Evolutionary conservation across 2,888 invertebrate genomes (phyloP).

Genomic region (Hoplodrina ambigua): DNA sequence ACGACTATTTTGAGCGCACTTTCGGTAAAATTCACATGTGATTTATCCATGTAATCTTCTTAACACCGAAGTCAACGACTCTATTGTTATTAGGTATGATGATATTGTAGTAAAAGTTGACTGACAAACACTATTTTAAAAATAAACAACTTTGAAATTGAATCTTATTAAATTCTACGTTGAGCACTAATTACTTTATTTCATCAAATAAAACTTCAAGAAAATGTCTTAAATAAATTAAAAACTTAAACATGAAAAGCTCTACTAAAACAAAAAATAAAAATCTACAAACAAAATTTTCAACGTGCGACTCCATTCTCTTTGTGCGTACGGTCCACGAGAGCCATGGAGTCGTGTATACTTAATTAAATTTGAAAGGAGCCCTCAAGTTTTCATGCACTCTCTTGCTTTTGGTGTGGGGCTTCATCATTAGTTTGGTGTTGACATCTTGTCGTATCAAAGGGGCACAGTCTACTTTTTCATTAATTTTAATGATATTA

Average conservation of each 20-base stretch:
- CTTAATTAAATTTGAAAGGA: slow-evolving; percentile 58
- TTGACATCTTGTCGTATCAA: slow-evolving; percentile 47
- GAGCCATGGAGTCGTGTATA: slow-evolving; percentile 31
- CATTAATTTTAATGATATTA: slow-evolving; percentile 65
- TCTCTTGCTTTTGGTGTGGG: slow-evolving; percentile 23
- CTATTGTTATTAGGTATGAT: no score
- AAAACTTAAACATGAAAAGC: slow-evolving; percentile 3
- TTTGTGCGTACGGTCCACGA: slow-evolving; percentile 19
- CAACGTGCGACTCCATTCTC: slow-evolving; percentile 24
- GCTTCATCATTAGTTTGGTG: slow-evolving; percentile 57
- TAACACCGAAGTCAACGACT: no score
- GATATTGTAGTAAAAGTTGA: no score
- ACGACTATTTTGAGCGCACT: no score
- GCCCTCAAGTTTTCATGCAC: slow-evolving; percentile 35
- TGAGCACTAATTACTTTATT: not conserved
- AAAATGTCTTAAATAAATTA: slow-evolving; percentile 4
- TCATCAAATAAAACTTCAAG: slow-evolving; percentile 7
- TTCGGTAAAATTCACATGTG: no score
- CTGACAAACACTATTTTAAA: no score
- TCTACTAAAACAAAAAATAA: slow-evolving; percentile 28
- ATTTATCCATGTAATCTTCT: no score
- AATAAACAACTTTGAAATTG: no score
- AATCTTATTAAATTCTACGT: not conserved
- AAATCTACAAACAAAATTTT: slow-evolving; percentile 22
- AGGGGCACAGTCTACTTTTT: slow-evolving; percentile 41